phyloP scores from a whole-genome alignment of 2,888 invertebrate genomes.

The Ametastegia equiseti region DNA sequence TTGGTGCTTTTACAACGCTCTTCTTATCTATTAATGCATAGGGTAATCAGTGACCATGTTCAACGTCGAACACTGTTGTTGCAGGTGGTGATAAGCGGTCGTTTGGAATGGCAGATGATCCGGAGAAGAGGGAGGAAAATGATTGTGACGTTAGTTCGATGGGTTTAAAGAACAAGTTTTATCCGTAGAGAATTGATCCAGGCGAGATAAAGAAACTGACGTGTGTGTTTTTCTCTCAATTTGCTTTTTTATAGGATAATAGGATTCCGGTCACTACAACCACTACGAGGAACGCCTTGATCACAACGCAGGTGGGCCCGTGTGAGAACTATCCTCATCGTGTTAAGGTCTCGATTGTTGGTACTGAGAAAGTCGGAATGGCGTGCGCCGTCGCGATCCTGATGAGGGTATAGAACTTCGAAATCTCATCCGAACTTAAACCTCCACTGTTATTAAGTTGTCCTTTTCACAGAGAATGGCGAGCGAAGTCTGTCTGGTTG shows the following conservation, averaged over 20 bases:
- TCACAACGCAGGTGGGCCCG: conserved; percentile 64
- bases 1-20: background rate
- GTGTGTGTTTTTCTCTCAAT: background rate
- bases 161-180: conserved; percentile 13
- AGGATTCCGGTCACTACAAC: conserved; percentile 61
- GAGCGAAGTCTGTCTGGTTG: conserved; percentile 78
- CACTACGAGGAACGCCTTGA: conserved; percentile 68
- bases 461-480: conserved; percentile 74
- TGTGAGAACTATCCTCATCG: conserved; percentile 66
- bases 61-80: conserved; percentile 23
- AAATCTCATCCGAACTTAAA: conserved; percentile 12
- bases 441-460: background rate
- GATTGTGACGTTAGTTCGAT: conserved; percentile 45
- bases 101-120: conserved; percentile 37
- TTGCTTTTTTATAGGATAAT: conserved; percentile 55
- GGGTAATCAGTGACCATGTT: conserved; percentile 28
- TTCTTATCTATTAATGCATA: conserved; percentile 7
- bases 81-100: conserved; percentile 31
- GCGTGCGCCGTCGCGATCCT: conserved; percentile 78
- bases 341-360: conserved; percentile 67
- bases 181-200: conserved; percentile 35
- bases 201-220: conserved; percentile 40
- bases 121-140: conserved; percentile 29
- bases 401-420: conserved; percentile 74
- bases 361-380: conserved; percentile 78